These are phyloP conservation scores for Cladopsammia gracilis DNA, from an alignment of 64 coral and sea anemone species.

Conservation along the genomic window DNA sequence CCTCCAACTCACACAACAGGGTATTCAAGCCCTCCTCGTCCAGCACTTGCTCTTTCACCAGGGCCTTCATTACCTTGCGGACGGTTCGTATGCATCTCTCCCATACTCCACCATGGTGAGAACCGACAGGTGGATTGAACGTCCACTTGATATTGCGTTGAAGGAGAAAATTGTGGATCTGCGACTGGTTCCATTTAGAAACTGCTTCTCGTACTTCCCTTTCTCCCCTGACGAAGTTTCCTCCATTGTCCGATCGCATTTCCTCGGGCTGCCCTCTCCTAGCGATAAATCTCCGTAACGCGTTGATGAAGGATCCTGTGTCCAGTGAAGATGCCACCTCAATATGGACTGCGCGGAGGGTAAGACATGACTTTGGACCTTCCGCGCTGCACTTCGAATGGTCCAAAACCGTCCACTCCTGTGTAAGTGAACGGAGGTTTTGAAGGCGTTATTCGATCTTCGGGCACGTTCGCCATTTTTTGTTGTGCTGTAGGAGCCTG, in stretches of 20 bases:
- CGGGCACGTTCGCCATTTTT: conserved; percentile 51
- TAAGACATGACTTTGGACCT: conserved; percentile 50
- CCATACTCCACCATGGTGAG: conserved; percentile 41
- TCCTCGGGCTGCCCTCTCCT: conserved; percentile 43
- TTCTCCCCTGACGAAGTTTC: conserved; percentile 54
- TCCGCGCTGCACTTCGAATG: conserved; percentile 53
- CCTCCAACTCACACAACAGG: no score
- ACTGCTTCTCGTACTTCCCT: conserved; percentile 33
- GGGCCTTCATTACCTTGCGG: no score
- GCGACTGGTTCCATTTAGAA: conserved; percentile 37
- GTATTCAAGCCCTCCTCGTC: no score
- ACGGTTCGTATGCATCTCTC: no score
- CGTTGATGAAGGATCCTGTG: conserved; percentile 58
- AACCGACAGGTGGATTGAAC: conserved; percentile 27
- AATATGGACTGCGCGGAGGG: conserved; percentile 48
- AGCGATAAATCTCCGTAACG: conserved; percentile 46
- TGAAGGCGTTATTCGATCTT: conserved; percentile 43
- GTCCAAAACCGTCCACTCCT: conserved; percentile 60
- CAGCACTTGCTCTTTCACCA: no score
- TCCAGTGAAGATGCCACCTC: conserved; percentile 34
- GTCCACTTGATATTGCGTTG: conserved; percentile 58
- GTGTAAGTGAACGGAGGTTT: conserved; percentile 61
- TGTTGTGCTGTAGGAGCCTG: no score
- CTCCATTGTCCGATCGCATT: conserved; percentile 47
- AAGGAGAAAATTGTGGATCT: conserved; percentile 34